Conservation (phyloP, 2,797 vertebrate genomes). For the Phrynocephalus vlangalii region DNA sequence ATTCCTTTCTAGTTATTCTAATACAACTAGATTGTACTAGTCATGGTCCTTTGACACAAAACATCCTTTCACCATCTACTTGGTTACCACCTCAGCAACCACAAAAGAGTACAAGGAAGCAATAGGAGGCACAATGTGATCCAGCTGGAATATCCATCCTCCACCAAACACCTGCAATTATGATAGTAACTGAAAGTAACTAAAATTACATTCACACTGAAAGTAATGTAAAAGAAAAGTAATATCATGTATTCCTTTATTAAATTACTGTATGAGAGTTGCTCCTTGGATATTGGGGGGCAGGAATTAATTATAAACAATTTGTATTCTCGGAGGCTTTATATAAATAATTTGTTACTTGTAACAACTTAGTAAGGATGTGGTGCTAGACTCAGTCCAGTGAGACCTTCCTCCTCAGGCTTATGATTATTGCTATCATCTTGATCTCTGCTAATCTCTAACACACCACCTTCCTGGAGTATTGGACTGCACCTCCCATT, state of each 20-base stretch:
- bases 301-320: background rate
- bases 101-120: background rate
- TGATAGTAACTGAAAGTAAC: background rate
- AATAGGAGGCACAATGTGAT: background rate
- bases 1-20: no score
- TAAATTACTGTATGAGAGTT: background rate
- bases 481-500: background rate
- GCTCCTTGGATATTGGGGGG: no score
- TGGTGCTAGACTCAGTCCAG: background rate
- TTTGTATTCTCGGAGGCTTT: no score
- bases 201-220: background rate
- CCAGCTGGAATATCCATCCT: background rate
- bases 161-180: background rate
- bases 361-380: background rate
- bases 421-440: background rate
- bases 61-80: background rate
- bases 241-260: background rate
- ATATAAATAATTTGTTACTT: background rate
- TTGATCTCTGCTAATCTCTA: background rate
- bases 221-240: background rate
- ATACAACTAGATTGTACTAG: background rate
- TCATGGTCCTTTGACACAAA: background rate
- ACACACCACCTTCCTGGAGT: background rate
- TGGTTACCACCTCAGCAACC: background rate
- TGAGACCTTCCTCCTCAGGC: background rate